A percentile compares a stretch with the other conserved stretches of the same genome.
Evolutionary conservation across 2,888 invertebrate species (phyloP).

Genomic region (Hybos culiciformis): DNA sequence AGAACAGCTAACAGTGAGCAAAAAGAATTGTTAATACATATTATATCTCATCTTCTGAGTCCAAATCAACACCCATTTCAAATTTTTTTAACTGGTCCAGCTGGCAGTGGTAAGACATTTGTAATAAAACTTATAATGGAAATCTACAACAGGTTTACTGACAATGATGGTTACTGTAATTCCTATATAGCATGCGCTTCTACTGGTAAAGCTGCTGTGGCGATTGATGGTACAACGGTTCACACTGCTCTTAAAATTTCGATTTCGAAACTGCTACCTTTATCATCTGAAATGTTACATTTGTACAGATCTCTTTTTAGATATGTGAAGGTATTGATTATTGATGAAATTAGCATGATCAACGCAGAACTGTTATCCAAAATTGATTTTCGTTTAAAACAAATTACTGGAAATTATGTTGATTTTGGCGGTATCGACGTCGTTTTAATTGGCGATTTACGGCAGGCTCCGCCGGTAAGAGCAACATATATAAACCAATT

Average conservation of each 20-base stretch:
- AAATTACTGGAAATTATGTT: conserved; percentile 23
- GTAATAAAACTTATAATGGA: conserved; percentile 31
- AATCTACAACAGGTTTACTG: conserved; percentile 29
- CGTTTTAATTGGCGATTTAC: conserved; percentile 27
- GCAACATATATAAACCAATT: conserved; percentile 22
- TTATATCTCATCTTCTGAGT: too few species aligned
- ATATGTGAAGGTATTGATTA: conserved; percentile 20
- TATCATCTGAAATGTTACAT: conserved; percentile 15
- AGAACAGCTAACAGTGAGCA: too few species aligned
- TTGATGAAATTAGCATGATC: conserved; percentile 29
- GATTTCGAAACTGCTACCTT: conserved; percentile 14
- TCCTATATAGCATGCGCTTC: conserved; percentile 28
- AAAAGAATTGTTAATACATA: too few species aligned
- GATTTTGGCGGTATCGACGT: conserved; percentile 26
- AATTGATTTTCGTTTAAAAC: conserved; percentile 23
- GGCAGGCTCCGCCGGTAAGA: conserved; percentile 25
- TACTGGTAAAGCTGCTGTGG: conserved; percentile 28
- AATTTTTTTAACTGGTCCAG: too few species aligned
- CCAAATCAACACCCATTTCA: too few species aligned
- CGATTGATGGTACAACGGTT: conserved; percentile 28
- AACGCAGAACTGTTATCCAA: conserved; percentile 20
- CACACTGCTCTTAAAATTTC: conserved; percentile 25
- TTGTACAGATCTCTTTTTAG: conserved; percentile 15
- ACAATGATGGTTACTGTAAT: conserved; percentile 26
- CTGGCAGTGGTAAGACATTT: too few species aligned